Conservation (phyloP, 2,113 vertebrate species). For the Isichthys henryi region DNA sequence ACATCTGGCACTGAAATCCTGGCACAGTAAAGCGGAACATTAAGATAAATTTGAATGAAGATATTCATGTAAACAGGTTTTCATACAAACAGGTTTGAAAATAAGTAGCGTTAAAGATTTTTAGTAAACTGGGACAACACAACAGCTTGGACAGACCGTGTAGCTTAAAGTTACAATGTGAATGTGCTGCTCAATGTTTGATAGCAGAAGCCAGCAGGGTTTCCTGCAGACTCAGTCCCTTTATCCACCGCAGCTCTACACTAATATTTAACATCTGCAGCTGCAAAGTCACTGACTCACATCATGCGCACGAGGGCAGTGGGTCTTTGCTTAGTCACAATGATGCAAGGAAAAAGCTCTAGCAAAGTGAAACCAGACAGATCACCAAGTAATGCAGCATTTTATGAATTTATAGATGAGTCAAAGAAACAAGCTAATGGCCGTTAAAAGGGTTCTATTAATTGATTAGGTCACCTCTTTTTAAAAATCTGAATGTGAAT, state of each 20-base stretch:
- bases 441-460: neutral
- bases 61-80: neutral
- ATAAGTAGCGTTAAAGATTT: slow-evolving; percentile 25
- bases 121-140: slow-evolving; percentile 23
- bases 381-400: neutral
- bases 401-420: neutral
- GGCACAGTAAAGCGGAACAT: neutral
- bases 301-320: neutral
- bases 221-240: slow-evolving; percentile 48
- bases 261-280: slow-evolving; percentile 30
- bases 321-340: neutral
- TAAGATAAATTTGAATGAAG: neutral
- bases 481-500: neutral
- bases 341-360: neutral
- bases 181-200: slow-evolving; percentile 50
- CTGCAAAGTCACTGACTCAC: neutral
- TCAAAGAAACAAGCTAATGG: neutral
- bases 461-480: neutral
- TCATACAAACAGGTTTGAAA: neutral
- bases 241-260: slow-evolving; percentile 38
- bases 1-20: neutral
- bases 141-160: slow-evolving; percentile 32
- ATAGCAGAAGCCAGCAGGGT: slow-evolving; percentile 49
- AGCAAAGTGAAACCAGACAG: neutral
- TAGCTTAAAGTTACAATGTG: slow-evolving; percentile 61